phyloP scores from a whole-genome alignment of 2,888 invertebrate species.

The Tachina fera region DNA sequence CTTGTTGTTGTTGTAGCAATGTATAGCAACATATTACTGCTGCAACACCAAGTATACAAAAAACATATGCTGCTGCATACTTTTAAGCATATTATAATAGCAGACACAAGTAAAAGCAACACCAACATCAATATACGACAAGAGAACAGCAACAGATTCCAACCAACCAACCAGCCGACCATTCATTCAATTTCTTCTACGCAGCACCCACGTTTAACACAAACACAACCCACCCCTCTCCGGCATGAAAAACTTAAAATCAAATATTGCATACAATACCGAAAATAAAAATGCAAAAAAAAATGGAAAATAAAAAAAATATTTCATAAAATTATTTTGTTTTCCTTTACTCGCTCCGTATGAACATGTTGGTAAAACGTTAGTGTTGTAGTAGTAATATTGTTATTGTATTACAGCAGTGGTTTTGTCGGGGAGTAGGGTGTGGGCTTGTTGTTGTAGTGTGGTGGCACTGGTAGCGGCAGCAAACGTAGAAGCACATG shows the following conservation, averaged over 20 bases:
- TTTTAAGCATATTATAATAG: constrained; percentile 46
- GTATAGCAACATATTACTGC: constrained; percentile 53
- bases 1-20: constrained; percentile 31
- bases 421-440: not conserved
- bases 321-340: constrained; percentile 65
- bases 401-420: constrained; percentile 38
- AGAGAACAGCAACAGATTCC: constrained; percentile 60
- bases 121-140: constrained; percentile 26
- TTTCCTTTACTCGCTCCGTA: constrained; percentile 57
- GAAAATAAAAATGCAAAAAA: constrained; percentile 5
- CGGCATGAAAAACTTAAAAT: constrained; percentile 45
- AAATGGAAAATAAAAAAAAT: constrained; percentile 8
- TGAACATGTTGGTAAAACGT: constrained; percentile 51
- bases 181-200: not conserved
- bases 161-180: constrained; percentile 43
- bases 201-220: constrained; percentile 33
- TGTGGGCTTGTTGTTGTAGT: constrained; percentile 2
- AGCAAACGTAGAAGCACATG: constrained; percentile 63
- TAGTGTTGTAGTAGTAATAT: constrained; percentile 45
- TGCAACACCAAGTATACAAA: constrained; percentile 53
- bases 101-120: constrained; percentile 34
- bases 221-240: not conserved
- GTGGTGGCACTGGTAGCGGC: constrained; percentile 24
- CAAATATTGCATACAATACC: constrained; percentile 57
- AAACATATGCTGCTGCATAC: constrained; percentile 65